Evolutionary conservation across 2,113 vertebrate species (phyloP).

Genomic region (Hemicordylus capensis): DNA sequence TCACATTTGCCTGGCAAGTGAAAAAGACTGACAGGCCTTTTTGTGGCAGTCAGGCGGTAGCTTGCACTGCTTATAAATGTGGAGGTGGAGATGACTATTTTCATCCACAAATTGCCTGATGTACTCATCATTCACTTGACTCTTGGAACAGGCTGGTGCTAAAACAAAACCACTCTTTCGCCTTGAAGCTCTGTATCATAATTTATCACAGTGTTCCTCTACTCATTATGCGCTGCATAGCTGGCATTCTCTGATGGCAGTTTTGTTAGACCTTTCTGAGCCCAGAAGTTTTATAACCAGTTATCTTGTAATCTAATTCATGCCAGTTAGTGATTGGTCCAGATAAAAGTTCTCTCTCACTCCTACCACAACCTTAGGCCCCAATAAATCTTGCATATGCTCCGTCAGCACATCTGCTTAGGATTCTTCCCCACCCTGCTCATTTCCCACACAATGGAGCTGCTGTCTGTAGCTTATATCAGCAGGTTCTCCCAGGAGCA

Average conservation of each 20-base stretch:
- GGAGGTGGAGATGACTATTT: background rate
- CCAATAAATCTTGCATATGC: constrained; percentile 54
- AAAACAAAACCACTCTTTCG: background rate
- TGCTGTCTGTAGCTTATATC: constrained; percentile 38
- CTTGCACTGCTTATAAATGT: background rate
- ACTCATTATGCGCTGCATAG: background rate
- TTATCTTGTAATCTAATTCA: constrained; percentile 59
- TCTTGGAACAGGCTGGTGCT: constrained; percentile 24
- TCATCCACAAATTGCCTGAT: constrained; percentile 18
- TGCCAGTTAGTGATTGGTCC: constrained; percentile 48
- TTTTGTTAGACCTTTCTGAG: constrained; percentile 28
- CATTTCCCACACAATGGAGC: constrained; percentile 13
- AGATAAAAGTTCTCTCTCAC: constrained; percentile 56
- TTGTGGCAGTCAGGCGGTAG: background rate
- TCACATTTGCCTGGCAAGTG: background rate
- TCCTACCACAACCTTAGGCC: constrained; percentile 38
- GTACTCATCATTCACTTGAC: constrained; percentile 21
- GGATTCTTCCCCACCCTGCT: constrained; percentile 15
- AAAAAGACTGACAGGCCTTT: background rate
- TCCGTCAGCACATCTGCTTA: constrained; percentile 46
- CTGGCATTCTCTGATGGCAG: constrained; percentile 14
- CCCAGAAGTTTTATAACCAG: constrained; percentile 22
- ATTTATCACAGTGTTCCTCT: background rate
- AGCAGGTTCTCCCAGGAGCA: constrained; percentile 36
- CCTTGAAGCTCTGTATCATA: constrained; percentile 12